Conservation (phyloP, 1,140 invertebrate species). For the Eubasilissa regina region DNA sequence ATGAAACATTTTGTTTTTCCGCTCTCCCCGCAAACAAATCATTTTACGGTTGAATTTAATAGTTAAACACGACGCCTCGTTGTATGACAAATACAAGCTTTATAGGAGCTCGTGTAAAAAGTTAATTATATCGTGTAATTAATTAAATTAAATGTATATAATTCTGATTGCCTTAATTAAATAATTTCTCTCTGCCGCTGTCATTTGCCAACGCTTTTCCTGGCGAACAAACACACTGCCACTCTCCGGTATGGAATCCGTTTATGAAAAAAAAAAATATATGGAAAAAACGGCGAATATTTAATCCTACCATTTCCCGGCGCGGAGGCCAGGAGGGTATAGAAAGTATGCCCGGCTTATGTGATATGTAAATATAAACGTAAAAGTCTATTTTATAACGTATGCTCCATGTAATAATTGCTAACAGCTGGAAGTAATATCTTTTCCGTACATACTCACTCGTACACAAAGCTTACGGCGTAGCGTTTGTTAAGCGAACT, state of each 20-base stretch:
- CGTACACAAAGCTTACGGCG: slow-evolving; percentile 27
- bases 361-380: slow-evolving; percentile 58
- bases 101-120: too few relatives aligned
- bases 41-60: too few relatives aligned
- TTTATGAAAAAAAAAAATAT: slow-evolving; percentile 58
- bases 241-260: slow-evolving; percentile 47
- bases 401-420: slow-evolving; percentile 60
- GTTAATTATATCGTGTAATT: neutral
- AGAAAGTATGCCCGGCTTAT: slow-evolving; percentile 51
- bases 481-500: slow-evolving; percentile 36
- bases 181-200: slow-evolving; percentile 9
- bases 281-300: slow-evolving; percentile 46
- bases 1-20: too few relatives aligned
- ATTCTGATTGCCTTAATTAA: slow-evolving; percentile 11
- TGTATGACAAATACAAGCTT: too few relatives aligned
- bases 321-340: slow-evolving; percentile 44
- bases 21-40: too few relatives aligned
- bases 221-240: neutral
- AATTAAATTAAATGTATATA: slow-evolving; percentile 1
- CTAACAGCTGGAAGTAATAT: slow-evolving; percentile 61
- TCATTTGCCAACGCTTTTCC: slow-evolving; percentile 37
- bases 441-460: slow-evolving; percentile 53
- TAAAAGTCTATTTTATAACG: slow-evolving; percentile 60
- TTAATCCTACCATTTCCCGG: slow-evolving; percentile 56
- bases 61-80: too few relatives aligned